Base-by-base conservation (phyloP, 2,113 vertebrate genomes). In the Phalacrocorax carbo region DNA sequence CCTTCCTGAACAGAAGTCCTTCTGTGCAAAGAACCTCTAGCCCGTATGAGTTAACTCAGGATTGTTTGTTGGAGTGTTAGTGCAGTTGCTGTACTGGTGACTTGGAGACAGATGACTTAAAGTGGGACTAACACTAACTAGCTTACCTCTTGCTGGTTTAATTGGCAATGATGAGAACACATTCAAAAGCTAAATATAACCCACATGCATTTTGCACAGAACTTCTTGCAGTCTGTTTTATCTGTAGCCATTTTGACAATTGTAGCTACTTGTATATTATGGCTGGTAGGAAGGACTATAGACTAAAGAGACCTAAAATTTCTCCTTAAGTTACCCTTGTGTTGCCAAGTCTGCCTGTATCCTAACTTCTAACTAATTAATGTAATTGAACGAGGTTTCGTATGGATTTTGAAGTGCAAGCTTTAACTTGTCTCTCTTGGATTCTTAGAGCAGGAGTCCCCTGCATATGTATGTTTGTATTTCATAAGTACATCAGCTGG, bases 341-440 rank as follows among this genome's bases (percentile, higher is more conserved):
- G 42, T 80, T 96, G 89, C 81, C 62, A 93, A 62, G 22, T 85
- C 40, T 87, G 46, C 46, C 54, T 84, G 42, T 78, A 86, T 93
- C 61, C 69, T 46, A 22, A 82, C 34, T 85, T 91, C 10, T 36
- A 27, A 52, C 20, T 69, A 84, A 94, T 89, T 96, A 73, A 55
- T 71, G 19, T 83, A 77, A 85, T 76, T 77, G 44, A 93, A 61
- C 0, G 0, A 82, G 15, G 23, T 55, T 94, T 91, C 0, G 0
- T 71, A 5, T 54, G 7, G 91, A 40, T 94, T 87, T 94, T 88
- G 54, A 73, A 73, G 46, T 60, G 51, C 58, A 69, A 70, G 73
- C 36, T 94, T 93, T 88, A 94, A 87, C 94, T 95, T 96, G 81
- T 73, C n/a, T 91, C 38, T 64, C 34, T 52, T 77, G 78, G 85